Evolutionary conservation across 2,113 vertebrate genomes (phyloP).

Genomic region (Trogon melanurus): DNA sequence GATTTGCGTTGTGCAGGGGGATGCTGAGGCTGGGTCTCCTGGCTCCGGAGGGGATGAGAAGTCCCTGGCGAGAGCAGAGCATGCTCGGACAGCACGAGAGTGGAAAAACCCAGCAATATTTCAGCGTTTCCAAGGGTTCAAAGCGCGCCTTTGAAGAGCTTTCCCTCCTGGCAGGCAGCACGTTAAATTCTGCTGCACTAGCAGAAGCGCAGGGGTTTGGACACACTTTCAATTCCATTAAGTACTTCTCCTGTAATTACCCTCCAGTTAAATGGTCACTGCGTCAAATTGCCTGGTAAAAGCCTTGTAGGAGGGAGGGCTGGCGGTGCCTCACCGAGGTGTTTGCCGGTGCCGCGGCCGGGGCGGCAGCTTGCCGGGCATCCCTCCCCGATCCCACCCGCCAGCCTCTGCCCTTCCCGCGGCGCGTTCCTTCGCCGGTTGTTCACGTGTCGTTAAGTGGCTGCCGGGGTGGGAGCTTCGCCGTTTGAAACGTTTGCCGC

Average conservation of each 20-base stretch:
- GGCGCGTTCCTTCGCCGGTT: background rate
- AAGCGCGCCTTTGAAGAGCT: constrained; percentile 63
- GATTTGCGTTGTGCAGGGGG: background rate
- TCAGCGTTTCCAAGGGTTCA: constrained; percentile 48
- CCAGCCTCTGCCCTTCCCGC: background rate
- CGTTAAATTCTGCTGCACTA: constrained; percentile 47
- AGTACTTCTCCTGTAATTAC: constrained; percentile 60
- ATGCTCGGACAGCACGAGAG: accelerated
- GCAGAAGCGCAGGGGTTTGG: constrained; percentile 54
- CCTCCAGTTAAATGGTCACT: constrained; percentile 59
- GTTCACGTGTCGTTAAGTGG: background rate
- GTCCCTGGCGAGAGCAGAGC: background rate
- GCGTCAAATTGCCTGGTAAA: constrained; percentile 48
- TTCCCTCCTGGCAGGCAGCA: constrained; percentile 58
- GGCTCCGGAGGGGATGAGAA: accelerated
- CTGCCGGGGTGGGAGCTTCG: accelerated
- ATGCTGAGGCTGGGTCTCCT: background rate
- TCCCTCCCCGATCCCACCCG: accelerated
- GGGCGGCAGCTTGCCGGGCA: background rate
- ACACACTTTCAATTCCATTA: constrained; percentile 62
- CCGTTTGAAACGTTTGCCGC: accelerated
- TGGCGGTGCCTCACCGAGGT: too few relatives aligned
- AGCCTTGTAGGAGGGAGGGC: background rate
- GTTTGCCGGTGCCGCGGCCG: accelerated
- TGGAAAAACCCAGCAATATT: constrained; percentile 51